Percentiles rank a stretch among this genome's conserved stretches.
phyloP scores from a whole-genome alignment of 2,113 vertebrate species.

The Pogonocichla stellata region DNA sequence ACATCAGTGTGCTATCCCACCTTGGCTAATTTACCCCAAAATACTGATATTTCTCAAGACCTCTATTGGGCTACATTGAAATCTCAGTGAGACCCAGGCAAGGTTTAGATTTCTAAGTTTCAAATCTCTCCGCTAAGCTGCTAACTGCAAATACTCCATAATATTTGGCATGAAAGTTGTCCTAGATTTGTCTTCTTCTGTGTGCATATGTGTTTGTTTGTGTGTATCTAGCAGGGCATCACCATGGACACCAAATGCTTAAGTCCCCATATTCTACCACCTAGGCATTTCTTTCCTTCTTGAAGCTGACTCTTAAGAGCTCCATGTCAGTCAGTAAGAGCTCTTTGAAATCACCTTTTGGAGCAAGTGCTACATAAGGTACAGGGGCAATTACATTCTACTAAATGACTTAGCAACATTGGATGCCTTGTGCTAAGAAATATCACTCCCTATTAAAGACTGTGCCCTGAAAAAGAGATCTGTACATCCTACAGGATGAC shows the following conservation, averaged over 20 bases:
- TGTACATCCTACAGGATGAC: background rate
- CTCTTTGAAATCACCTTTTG: background rate
- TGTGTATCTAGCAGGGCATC: background rate
- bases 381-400: background rate
- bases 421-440: background rate
- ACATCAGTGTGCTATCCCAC: background rate
- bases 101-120: background rate
- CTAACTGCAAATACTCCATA: background rate
- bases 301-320: background rate
- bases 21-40: background rate
- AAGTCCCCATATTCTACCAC: background rate
- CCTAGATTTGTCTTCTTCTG: background rate
- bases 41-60: background rate
- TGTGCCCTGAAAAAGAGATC: background rate
- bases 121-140: background rate
- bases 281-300: background rate
- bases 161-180: background rate
- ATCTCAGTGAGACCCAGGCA: background rate
- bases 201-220: background rate
- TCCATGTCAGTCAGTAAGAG: background rate
- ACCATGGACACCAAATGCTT: background rate
- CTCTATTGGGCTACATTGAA: background rate
- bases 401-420: background rate
- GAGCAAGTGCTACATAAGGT: background rate
- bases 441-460: background rate